Evolutionary conservation across 1,140 invertebrate species (phyloP), one percentile per base, ranked within the genome.

Genomic region (Formica exsecta): DNA sequence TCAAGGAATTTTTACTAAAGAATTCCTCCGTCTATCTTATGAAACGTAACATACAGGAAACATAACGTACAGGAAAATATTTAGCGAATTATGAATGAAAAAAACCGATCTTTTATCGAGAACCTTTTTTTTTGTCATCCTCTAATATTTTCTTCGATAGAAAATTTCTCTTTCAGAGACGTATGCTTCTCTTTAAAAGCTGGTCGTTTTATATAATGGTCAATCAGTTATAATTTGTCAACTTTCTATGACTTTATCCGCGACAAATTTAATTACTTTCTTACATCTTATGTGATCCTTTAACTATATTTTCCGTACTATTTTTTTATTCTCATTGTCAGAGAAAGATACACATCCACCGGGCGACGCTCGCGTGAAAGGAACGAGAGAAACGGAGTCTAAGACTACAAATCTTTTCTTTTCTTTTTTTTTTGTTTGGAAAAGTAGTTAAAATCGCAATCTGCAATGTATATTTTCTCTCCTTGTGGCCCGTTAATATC

Each of bases 381-480:
- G 32, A 79, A 86, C 76, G 66, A 86, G 77, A 90, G 87, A 89
- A 89, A 89, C 71, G 48, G 79, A 86, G 79, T 87, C 79, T 86
- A 79, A 79, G 61, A 64, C 71, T 89, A 80, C 25, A 77, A 32
- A 64, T 76, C 36, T 64, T 38, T 65, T 65, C 73, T 22, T 51
- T 38, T 65, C 48, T 81, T 22, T 57, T 66, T 11, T 54, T 70
- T 66, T 89, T 54, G 57, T 64, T 65, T 88, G 73, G 68, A 89
- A 90, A 89, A 80, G 73, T 86, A 61, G 9, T 89, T 70, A 77
- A 89, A 90, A 71, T 76, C 81, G 75, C 71, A 62, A 74, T 38
- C 66, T 36, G 9, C 38, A 41, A 73, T 22, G 68, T 51, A 44
- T 70, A 48, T 70, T 6, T 32, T 41, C 59, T 48, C 36, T 16